Percentiles rank a stretch among this genome's conserved stretches.
These are phyloP conservation scores for Cheiracanthium punctorium DNA, from an alignment of 2,888 invertebrate genomes.

Conservation along the genomic window DNA sequence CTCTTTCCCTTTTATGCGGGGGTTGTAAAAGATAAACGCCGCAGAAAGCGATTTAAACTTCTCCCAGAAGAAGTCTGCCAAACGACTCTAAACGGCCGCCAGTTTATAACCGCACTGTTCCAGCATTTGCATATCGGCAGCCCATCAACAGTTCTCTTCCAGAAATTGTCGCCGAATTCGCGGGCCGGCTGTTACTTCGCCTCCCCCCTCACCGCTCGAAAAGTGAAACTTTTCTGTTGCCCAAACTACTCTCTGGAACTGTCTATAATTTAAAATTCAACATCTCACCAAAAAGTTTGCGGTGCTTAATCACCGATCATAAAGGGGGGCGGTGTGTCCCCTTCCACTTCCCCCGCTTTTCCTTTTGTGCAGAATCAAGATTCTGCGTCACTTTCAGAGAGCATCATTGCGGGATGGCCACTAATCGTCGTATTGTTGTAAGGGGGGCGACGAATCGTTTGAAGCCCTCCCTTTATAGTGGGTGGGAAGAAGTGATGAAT, in stretches of 20 bases:
- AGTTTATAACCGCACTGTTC: constrained; percentile 54
- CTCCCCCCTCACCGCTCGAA: not conserved
- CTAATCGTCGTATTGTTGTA: constrained; percentile 1
- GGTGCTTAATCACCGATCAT: not conserved
- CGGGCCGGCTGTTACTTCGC: constrained; percentile 46
- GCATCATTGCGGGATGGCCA: not conserved
- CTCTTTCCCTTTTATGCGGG: constrained; percentile 51
- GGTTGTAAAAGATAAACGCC: constrained; percentile 62
- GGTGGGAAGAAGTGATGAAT: not conserved
- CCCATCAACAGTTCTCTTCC: constrained; percentile 50
- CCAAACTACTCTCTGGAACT: constrained; percentile 52
- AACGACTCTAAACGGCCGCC: constrained; percentile 60
- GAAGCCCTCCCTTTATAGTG: too few relatives aligned
- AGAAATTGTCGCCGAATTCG: constrained; percentile 54
- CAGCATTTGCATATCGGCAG: constrained; percentile 60
- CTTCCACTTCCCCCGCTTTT: not conserved
- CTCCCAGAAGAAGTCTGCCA: constrained; percentile 58
- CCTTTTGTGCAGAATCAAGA: too few relatives aligned
- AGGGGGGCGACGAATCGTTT: constrained; percentile 1
- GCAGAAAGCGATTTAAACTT: constrained; percentile 66
- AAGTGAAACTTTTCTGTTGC: not conserved
- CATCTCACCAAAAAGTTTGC: constrained; percentile 30
- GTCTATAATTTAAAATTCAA: constrained; percentile 69
- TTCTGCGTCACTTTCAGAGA: not conserved
- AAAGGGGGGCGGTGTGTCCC: not conserved